Evolutionary conservation across 2,888 invertebrate species (phyloP).

Genomic region (Fissipunctia ypsillon): DNA sequence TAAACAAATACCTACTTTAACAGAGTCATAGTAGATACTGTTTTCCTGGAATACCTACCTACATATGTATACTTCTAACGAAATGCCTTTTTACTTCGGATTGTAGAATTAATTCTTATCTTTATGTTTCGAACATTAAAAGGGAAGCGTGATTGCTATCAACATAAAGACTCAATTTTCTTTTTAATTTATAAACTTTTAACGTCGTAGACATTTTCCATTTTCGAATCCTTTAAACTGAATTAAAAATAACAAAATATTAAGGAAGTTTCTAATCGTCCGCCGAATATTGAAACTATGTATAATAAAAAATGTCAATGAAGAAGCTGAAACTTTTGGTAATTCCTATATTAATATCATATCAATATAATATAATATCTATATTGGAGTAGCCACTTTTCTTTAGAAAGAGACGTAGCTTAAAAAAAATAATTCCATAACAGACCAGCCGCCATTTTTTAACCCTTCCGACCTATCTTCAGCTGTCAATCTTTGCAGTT

Average conservation of each 20-base stretch:
- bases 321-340: not conserved
- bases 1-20: not conserved
- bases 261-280: not conserved
- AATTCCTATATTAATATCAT: too few species aligned
- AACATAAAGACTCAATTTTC: conserved; percentile 57
- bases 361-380: too few species aligned
- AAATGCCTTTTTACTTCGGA: conserved; percentile 43
- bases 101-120: conserved; percentile 60
- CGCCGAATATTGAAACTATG: not conserved
- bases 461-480: conserved; percentile 29
- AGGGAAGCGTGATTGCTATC: conserved; percentile 58
- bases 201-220: conserved; percentile 9
- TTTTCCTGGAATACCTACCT: not conserved
- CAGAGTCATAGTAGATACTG: too few species aligned
- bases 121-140: conserved; percentile 61
- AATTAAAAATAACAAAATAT: not conserved
- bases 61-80: not conserved
- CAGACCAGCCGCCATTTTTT: conserved; percentile 23
- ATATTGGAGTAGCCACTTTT: not conserved
- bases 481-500: conserved; percentile 47
- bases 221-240: not conserved
- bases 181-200: conserved; percentile 54
- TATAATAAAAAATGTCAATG: too few species aligned
- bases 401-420: not conserved
- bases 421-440: not conserved